Evolutionary conservation across 2,888 invertebrate species (phyloP), one percentile per base, ranked within the genome.

Genomic region (Philereme vetulata): DNA sequence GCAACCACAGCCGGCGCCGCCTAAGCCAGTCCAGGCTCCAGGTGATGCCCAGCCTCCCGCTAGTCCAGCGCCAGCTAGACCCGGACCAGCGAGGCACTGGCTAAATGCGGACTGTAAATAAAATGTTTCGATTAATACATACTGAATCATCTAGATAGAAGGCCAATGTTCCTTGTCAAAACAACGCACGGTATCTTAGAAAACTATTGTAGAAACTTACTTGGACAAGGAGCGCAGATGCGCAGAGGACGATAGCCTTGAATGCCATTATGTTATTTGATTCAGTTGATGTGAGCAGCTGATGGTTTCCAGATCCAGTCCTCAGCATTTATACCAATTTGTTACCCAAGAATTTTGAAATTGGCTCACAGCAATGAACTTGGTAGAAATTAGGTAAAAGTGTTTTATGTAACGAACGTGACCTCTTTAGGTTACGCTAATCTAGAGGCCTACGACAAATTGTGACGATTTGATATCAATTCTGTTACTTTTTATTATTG

Each of bases 171-270:
- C 35, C 35, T 35, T 5, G 4, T 35, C 35, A 35, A 5, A 6
- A 7, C 5, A 7, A 6, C 7, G 35, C 35, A 35, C 35, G 2
- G 2, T 7, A 35, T 35, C 35, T 5, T 35, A 7, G 35, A 35
- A 35, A 6, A 35, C 8, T 11, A 11, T 33, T 8, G 0, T 9
- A 7, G 4, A 1, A 10, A 48, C 48, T 55, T 60, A 66, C 66
- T 56, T 68, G 59, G 9, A 64, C 58, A 7, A 68, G 43, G 9
- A 66, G 52, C n/a, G 57, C 62, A 38, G 64, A 57, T 56, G 66
- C 68, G 53, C 66, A 66, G 5, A 64, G 47, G 6, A 56, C 51
- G 9, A 68, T 40, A 44, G 59, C 46, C 43, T 62, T 63, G 50
- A 56, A 40, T 40, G 60, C 57, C 67, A 67, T 67, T 35, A 9